Percentiles rank a stretch among this genome's conserved stretches.
Evolutionary conservation across 2,113 vertebrate species (phyloP).

Genomic region (Sigmodon hispidus): DNA sequence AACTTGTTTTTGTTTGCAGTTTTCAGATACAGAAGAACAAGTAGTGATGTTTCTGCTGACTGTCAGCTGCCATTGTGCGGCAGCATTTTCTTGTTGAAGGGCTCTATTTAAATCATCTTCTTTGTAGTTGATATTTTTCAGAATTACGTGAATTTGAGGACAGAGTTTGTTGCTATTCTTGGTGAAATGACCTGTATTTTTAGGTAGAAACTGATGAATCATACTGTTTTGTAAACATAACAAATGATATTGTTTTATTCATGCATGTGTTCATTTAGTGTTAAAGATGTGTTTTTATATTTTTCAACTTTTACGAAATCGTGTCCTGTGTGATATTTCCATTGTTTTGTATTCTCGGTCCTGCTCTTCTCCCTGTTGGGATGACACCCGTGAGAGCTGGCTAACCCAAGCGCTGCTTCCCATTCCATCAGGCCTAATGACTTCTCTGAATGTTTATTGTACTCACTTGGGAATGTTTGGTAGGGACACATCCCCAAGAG

Average conservation of each 20-base stretch:
- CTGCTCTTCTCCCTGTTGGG: not conserved
- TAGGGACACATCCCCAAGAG: not conserved
- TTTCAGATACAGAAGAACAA: not conserved
- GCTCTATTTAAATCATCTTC: constrained; percentile 13
- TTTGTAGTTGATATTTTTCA: constrained; percentile 40
- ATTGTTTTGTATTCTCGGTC: not conserved
- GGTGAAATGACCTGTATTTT: constrained; percentile 21
- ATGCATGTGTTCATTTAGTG: not conserved
- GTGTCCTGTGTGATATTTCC: not conserved
- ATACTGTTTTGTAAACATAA: constrained; percentile 40
- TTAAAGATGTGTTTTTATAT: not conserved
- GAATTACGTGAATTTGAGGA: constrained; percentile 35
- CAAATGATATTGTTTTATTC: constrained; percentile 23
- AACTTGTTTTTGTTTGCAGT: constrained; percentile 59
- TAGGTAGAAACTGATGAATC: constrained; percentile 26
- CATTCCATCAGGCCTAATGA: constrained; percentile 56
- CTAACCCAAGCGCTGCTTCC: not conserved
- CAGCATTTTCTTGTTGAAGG: not conserved
- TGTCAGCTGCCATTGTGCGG: not conserved
- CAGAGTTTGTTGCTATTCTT: constrained; percentile 36
- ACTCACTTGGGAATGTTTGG: constrained; percentile 44
- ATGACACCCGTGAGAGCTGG: not conserved
- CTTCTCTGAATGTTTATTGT: constrained; percentile 30
- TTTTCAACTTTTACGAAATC: not conserved
- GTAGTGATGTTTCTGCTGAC: constrained; percentile 29